Conservation (phyloP, 2,888 invertebrate genomes). For the Dynastes grantii region DNA sequence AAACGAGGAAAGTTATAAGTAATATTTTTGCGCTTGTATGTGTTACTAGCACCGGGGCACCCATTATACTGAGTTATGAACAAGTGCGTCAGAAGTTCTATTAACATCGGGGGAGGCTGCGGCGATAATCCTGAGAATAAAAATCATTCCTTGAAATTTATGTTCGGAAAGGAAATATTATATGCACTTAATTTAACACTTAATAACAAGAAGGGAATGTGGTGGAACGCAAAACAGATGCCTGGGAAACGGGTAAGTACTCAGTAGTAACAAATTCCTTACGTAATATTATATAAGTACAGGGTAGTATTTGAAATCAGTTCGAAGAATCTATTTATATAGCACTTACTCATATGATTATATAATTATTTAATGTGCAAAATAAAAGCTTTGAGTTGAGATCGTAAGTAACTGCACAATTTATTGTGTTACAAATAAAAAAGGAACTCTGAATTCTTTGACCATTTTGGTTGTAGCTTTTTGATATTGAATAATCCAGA, state of each 20-base stretch:
- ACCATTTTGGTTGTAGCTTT: too few relatives aligned
- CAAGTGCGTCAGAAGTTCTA: conserved; percentile 67
- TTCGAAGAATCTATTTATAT: too few relatives aligned
- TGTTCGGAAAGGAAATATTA: conserved; percentile 60
- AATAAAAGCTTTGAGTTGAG: too few relatives aligned
- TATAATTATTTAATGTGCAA: too few relatives aligned
- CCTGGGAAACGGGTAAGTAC: conserved; percentile 38
- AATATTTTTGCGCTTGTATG: conserved; percentile 57
- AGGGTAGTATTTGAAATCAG: too few relatives aligned
- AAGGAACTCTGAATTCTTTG: too few relatives aligned
- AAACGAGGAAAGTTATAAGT: conserved; percentile 59
- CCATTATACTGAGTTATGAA: conserved; percentile 63
- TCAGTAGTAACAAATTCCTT: conserved; percentile 1
- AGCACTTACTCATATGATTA: too few relatives aligned
- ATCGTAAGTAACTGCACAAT: too few relatives aligned
- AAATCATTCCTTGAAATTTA: conserved; percentile 62
- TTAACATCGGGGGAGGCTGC: conserved; percentile 64
- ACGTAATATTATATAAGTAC: too few relatives aligned
- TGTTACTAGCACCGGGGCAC: conserved; percentile 55
- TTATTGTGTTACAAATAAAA: too few relatives aligned
- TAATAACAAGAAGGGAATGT: conserved; percentile 56
- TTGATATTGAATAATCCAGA: too few relatives aligned
- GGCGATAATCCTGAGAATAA: conserved; percentile 64
- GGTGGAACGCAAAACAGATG: conserved; percentile 60
- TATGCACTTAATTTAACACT: conserved; percentile 63